These are phyloP conservation scores for Trisateles emortualis DNA, from an alignment of 2,888 invertebrate species.

Conservation along the genomic window DNA sequence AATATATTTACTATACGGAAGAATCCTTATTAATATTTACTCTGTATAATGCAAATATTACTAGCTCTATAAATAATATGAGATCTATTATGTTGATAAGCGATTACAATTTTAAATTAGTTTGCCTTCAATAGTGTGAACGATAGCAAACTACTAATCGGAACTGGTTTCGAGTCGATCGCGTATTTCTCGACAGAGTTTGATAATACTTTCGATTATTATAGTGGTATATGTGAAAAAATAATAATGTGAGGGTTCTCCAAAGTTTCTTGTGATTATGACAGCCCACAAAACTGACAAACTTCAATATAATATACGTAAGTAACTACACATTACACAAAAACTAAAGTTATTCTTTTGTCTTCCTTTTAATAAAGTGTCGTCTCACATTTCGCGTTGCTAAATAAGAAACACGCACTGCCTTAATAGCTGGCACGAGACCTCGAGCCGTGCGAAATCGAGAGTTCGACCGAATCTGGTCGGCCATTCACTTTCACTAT, in stretches of 20 bases:
- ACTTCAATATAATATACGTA: neutral
- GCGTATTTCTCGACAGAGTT: slow-evolving; percentile 5
- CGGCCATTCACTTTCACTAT: slow-evolving; percentile 71
- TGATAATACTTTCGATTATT: slow-evolving; percentile 8
- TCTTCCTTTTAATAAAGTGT: slow-evolving; percentile 17
- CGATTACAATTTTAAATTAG: slow-evolving; percentile 19
- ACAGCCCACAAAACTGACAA: no score
- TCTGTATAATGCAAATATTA: neutral
- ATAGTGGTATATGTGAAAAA: neutral
- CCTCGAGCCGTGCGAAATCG: slow-evolving; percentile 72
- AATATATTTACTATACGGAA: neutral
- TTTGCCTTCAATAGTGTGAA: slow-evolving; percentile 29
- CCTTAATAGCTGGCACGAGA: slow-evolving; percentile 52
- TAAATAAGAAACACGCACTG: slow-evolving; percentile 45
- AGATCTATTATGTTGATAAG: slow-evolving; percentile 11
- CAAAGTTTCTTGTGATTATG: slow-evolving; percentile 1
- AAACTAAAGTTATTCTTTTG: slow-evolving; percentile 5
- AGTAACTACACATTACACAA: neutral
- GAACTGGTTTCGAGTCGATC: slow-evolving; percentile 11
- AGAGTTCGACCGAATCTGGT: slow-evolving; percentile 60
- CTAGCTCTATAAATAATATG: neutral
- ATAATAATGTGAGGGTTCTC: no score
- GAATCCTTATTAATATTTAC: neutral
- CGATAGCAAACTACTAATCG: slow-evolving; percentile 16
- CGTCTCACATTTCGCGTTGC: slow-evolving; percentile 27